Conservation (phyloP, 1,140 invertebrate species). For the Planococcus citri region DNA sequence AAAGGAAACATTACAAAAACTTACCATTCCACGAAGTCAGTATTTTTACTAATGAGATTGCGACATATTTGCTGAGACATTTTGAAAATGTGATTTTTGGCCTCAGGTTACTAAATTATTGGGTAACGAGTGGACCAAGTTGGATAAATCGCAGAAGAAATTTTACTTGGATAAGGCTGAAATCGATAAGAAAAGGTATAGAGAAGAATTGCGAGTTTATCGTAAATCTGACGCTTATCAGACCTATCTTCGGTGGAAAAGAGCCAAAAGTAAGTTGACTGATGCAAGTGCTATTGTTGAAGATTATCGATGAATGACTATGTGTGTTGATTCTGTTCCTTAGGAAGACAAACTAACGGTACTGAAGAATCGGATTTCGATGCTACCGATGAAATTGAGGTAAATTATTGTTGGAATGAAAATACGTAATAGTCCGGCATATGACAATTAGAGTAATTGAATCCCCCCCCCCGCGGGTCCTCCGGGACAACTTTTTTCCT, state of each 20-base stretch:
- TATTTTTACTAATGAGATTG: background rate
- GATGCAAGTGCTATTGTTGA: background rate
- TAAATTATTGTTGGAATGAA: no score
- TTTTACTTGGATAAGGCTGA: constrained; percentile 43
- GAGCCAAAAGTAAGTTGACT: constrained; percentile 33
- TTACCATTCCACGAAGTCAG: constrained; percentile 37
- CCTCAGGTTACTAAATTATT: constrained; percentile 42
- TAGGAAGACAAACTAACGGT: constrained; percentile 36
- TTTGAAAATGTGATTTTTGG: constrained; percentile 19
- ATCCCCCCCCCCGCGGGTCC: no score
- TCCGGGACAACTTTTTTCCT: no score
- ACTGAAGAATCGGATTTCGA: constrained; percentile 41
- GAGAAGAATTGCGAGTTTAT: constrained; percentile 43
- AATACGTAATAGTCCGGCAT: no score
- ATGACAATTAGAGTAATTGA: no score
- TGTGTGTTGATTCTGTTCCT: constrained; percentile 12
- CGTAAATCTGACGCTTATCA: constrained; percentile 43
- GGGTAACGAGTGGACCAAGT: constrained; percentile 43
- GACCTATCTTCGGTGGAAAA: constrained; percentile 40
- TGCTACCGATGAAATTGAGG: constrained; percentile 41
- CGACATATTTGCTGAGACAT: background rate
- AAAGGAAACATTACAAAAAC: constrained; percentile 40
- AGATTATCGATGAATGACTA: background rate
- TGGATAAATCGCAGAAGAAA: constrained; percentile 40
- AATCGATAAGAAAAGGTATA: constrained; percentile 42